phyloP scores from a whole-genome alignment of 2,113 vertebrate species.

The Sander vitreus region DNA sequence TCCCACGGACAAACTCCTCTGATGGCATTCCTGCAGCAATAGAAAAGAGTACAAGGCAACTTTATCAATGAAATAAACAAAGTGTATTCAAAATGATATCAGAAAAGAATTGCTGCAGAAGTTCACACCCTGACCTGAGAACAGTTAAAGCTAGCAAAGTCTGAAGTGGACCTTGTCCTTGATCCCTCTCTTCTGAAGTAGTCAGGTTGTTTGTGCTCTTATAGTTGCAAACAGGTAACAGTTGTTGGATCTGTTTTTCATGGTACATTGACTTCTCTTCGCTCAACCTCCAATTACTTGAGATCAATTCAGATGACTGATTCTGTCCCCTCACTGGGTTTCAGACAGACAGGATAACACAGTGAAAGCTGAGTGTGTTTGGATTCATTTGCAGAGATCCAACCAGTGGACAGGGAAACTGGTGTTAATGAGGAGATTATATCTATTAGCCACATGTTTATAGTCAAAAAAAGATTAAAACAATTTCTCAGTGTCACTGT shows the following conservation, averaged over 20 bases:
- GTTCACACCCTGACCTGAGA: conserved; percentile 46
- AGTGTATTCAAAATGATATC: not conserved
- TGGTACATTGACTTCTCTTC: conserved; percentile 74
- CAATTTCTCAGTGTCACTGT: conserved; percentile 24
- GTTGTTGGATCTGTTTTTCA: conserved; percentile 63
- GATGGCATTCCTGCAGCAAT: conserved; percentile 62
- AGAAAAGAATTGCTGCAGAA: not conserved
- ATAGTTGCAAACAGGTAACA: conserved; percentile 64
- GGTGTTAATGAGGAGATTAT: conserved; percentile 29
- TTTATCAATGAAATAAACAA: not conserved
- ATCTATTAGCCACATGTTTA: conserved; percentile 25
- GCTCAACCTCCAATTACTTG: conserved; percentile 79
- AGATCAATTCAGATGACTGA: conserved; percentile 82
- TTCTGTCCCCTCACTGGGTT: conserved; percentile 51
- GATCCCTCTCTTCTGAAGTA: conserved; percentile 27
- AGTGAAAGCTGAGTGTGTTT: conserved; percentile 36
- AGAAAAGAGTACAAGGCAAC: not conserved
- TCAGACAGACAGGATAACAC: conserved; percentile 44
- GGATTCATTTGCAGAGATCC: conserved; percentile 36
- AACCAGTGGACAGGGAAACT: not conserved
- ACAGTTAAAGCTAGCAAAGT: conserved; percentile 1
- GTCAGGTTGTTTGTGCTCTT: conserved; percentile 66
- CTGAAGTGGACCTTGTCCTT: conserved; percentile 25
- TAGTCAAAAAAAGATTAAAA: conserved; percentile 27
- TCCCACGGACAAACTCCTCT: conserved; percentile 64